Conservation (phyloP, 2,797 vertebrate genomes). For the Hippopotamyrus pictus region DNA sequence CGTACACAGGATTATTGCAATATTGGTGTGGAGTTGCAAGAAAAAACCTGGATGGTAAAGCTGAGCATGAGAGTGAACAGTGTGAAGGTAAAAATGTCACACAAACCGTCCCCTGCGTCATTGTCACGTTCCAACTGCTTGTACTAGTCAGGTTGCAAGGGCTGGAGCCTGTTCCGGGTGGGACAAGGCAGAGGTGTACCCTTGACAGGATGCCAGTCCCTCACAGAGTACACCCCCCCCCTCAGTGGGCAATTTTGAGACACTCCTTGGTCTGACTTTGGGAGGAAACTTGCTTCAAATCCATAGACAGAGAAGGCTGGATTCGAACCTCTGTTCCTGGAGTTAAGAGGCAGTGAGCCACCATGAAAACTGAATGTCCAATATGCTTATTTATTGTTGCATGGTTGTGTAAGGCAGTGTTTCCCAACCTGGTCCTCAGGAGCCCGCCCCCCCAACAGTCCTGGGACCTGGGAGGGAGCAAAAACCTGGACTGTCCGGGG, state of each 20-base stretch:
- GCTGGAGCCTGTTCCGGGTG: not conserved
- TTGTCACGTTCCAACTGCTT: not conserved
- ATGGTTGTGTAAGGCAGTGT: not conserved
- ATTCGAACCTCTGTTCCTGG: not conserved
- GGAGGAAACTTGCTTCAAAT: not conserved
- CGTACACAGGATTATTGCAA: not conserved
- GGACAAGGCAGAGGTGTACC: not conserved
- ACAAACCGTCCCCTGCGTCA: not conserved
- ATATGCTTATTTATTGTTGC: not conserved
- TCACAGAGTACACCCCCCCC: not conserved
- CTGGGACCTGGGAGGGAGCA: not conserved
- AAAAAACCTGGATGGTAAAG: not conserved
- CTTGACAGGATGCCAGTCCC: not conserved
- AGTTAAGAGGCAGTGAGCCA: not conserved
- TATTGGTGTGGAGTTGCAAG: not conserved
- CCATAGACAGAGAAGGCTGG: not conserved
- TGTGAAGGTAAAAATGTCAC: not conserved
- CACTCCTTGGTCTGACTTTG: not conserved
- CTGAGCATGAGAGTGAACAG: not conserved
- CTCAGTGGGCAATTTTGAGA: not conserved
- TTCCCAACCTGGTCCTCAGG: not conserved
- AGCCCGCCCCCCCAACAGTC: not conserved
- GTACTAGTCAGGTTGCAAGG: not conserved
- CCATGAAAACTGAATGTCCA: not conserved
- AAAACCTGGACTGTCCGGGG: not conserved